Evolutionary conservation across 2,888 invertebrate genomes (phyloP).

Genomic region (Synergus itoensis): DNA sequence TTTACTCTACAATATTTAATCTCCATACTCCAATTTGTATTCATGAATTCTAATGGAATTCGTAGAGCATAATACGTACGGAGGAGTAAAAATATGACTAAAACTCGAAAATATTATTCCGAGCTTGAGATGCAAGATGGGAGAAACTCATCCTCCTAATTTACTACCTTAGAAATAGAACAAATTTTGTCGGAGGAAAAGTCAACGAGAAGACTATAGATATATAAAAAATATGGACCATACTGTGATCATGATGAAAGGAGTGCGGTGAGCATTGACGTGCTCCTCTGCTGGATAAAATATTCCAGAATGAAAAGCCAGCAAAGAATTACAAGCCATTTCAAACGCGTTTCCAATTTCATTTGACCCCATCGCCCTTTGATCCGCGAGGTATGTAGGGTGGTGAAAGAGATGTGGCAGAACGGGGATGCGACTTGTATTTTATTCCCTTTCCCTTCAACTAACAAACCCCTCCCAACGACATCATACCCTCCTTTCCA

Average conservation of each 20-base stretch:
- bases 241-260: conserved; percentile 38
- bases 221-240: neutral
- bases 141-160: neutral
- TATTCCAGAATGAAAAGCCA: conserved; percentile 49
- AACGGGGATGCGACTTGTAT: conserved; percentile 43
- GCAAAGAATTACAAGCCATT: conserved; percentile 64
- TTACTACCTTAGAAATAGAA: conserved; percentile 1
- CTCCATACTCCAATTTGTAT: conserved; percentile 21
- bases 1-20: conserved; percentile 36
- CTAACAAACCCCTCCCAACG: neutral
- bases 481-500: neutral
- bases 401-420: conserved; percentile 36
- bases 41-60: conserved; percentile 35
- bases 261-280: conserved; percentile 43
- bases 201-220: neutral
- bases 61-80: neutral
- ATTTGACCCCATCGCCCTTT: conserved; percentile 56
- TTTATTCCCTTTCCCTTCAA: conserved; percentile 42
- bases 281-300: conserved; percentile 43
- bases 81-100: conserved; percentile 28
- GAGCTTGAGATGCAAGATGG: neutral
- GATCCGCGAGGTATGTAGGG: conserved; percentile 46
- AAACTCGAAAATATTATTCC: conserved; percentile 16
- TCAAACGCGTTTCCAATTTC: conserved; percentile 66
- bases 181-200: neutral